A percentile compares a stretch with the other conserved stretches of the same genome.
Evolutionary conservation across 37 sponge, comb jelly and placozoan genomes (phyloP).

Genomic region (Chondrosia reniformis): DNA sequence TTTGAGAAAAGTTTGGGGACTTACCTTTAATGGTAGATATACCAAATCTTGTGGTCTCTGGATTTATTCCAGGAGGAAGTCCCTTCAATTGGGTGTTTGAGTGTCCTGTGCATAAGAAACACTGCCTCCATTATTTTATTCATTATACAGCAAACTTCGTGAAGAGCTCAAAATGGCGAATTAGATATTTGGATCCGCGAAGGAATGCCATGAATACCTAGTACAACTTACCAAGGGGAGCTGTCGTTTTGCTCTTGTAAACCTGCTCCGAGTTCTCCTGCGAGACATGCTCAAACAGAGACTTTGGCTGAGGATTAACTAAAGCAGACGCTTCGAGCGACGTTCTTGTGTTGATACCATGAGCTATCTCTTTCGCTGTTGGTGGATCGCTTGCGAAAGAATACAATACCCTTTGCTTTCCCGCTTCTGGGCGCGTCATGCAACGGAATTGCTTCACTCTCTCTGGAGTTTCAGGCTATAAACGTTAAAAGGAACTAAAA

Average conservation of each 20-base stretch:
- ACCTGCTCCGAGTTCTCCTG: slow-evolving; percentile 62
- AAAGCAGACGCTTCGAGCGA: slow-evolving; percentile 74
- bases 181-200: too few relatives aligned
- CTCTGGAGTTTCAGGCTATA: slow-evolving; percentile 45
- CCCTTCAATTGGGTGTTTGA: slow-evolving; percentile 60
- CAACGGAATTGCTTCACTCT: slow-evolving; percentile 53
- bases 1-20: neutral
- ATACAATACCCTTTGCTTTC: slow-evolving; percentile 49
- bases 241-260: slow-evolving; percentile 67
- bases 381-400: slow-evolving; percentile 44
- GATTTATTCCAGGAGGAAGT: slow-evolving; percentile 53
- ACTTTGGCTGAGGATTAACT: slow-evolving; percentile 77
- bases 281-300: slow-evolving; percentile 59
- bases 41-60: slow-evolving; percentile 47
- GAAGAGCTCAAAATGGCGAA: too few relatives aligned
- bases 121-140: too few relatives aligned
- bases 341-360: slow-evolving; percentile 71
- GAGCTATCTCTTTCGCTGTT: slow-evolving; percentile 24
- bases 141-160: too few relatives aligned
- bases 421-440: slow-evolving; percentile 62
- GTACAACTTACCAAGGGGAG: slow-evolving; percentile 72
- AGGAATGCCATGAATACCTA: too few relatives aligned
- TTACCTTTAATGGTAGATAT: slow-evolving; percentile 30
- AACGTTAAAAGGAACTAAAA: neutral
- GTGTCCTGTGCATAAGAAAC: slow-evolving; percentile 24